Base-by-base conservation (phyloP, 2,113 vertebrate genomes). In the Trogon surrucura region DNA sequence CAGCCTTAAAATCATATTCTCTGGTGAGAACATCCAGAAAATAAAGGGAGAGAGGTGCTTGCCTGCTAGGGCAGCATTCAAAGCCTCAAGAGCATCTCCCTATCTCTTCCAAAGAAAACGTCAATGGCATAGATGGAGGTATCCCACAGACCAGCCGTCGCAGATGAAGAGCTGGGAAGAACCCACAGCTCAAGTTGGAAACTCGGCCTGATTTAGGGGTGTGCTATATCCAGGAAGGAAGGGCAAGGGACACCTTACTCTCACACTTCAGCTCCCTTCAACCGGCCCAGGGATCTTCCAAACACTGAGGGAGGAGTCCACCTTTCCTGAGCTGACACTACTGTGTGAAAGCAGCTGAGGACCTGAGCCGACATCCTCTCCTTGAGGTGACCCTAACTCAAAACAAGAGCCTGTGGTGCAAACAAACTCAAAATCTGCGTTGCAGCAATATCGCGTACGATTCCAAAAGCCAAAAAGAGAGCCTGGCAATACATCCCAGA, bases 381-480 rank as follows among this genome's bases (percentile, higher is more conserved):
- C 26, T 25, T 32, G 29, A 85, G 6, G 27, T 44, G 66, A 41
- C 16, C 65, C 67, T 53, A 48, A 56, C 60, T 48, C 85, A 56
- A 79, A 78, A 26, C 29, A 87, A 85, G 50, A 45, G 13, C 19
- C 30, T 3, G 6, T 27, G 18, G 41, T 30, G 5, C 36, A 80
- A 66, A 34, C 11, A 73, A 75, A 71, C 22, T 38, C 38, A 83
- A 81, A 83, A 29, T 53, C 50, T 61, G 29, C 47, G 23, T 60
- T 14, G 8, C 0, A 0, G 65, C 38, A 72, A 29, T 21, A 9
- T 11, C 34, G 16, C 21, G 16, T 45, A 44, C 0, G 1, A 36
- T 41, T 85, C 57, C 44, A 87, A 89, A 78, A 80, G 38, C 34
- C 10, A 9, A 48, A 70, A 67, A 27, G 21, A 64, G 91, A 74